These are phyloP conservation scores for Delichon dasypus DNA, from an alignment of 2,797 vertebrate genomes.

Conservation along the genomic window DNA sequence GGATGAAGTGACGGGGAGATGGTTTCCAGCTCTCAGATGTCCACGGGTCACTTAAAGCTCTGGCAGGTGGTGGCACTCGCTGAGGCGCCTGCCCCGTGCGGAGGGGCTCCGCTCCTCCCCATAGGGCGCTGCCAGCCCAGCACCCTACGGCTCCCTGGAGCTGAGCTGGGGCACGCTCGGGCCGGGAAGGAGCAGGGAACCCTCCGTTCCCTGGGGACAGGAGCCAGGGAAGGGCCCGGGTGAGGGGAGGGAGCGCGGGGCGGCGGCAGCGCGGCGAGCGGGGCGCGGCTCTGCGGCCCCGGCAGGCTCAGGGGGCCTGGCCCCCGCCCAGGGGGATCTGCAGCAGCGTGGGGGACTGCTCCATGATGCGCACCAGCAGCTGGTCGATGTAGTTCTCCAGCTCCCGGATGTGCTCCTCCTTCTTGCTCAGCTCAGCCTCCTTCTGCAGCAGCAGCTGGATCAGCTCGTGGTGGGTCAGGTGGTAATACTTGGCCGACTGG, in stretches of 20 bases:
- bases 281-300: slow-evolving; percentile 14
- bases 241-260: background rate
- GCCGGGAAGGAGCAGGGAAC: background rate
- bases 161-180: background rate
- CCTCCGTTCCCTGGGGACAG: background rate
- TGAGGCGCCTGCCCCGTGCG: background rate
- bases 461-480: slow-evolving; percentile 93
- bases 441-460: slow-evolving; percentile 87
- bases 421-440: slow-evolving; percentile 86
- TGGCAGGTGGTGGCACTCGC: background rate
- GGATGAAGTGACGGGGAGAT: background rate
- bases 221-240: background rate
- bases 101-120: slow-evolving; percentile 41
- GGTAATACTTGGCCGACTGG: slow-evolving; percentile 90
- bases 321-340: slow-evolving; percentile 85
- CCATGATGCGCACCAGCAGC: slow-evolving; percentile 97
- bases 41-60: background rate
- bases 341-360: slow-evolving; percentile 92
- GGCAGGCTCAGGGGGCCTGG: slow-evolving; percentile 12
- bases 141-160: slow-evolving; percentile 38
- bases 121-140: background rate
- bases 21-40: background rate
- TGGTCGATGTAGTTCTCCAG: slow-evolving; percentile 98
- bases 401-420: slow-evolving; percentile 87
- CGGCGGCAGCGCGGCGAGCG: background rate